Percentiles rank a stretch among this genome's conserved stretches.
Conservation (phyloP, 1,140 invertebrate species). For the Leptinotarsa texana region DNA sequence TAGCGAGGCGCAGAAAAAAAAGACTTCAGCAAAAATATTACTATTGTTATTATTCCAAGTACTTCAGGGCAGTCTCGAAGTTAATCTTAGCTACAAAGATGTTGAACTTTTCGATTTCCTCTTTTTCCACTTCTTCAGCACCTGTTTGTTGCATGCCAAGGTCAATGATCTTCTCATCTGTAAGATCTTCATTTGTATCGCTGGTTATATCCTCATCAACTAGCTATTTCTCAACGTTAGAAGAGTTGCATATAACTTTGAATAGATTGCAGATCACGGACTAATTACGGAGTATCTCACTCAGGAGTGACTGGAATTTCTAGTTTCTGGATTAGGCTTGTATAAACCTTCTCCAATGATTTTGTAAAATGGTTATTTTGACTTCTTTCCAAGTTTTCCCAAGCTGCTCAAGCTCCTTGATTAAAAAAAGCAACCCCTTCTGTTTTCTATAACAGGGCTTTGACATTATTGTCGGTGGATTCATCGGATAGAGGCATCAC, state of each 20-base stretch:
- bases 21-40: too few relatives aligned
- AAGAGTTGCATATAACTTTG: background rate
- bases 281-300: background rate
- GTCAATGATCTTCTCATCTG: background rate
- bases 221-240: conserved; percentile 3
- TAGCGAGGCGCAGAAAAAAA: too few relatives aligned
- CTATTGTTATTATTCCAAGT: background rate
- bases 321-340: background rate
- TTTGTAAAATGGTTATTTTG: too few relatives aligned
- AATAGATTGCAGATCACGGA: background rate
- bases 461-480: too few relatives aligned
- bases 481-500: too few relatives aligned
- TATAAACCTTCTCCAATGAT: too few relatives aligned
- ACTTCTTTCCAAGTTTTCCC: too few relatives aligned
- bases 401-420: too few relatives aligned
- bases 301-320: background rate
- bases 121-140: background rate
- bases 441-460: too few relatives aligned
- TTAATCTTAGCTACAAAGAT: background rate
- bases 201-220: background rate
- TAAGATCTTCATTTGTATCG: conserved; percentile 9
- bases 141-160: background rate
- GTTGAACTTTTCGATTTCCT: background rate
- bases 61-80: background rate
- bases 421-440: too few relatives aligned